Percentiles rank a stretch among this genome's conserved stretches.
These are phyloP conservation scores for Catocala fraxini DNA, from an alignment of 2,888 invertebrate genomes.

Conservation along the genomic window DNA sequence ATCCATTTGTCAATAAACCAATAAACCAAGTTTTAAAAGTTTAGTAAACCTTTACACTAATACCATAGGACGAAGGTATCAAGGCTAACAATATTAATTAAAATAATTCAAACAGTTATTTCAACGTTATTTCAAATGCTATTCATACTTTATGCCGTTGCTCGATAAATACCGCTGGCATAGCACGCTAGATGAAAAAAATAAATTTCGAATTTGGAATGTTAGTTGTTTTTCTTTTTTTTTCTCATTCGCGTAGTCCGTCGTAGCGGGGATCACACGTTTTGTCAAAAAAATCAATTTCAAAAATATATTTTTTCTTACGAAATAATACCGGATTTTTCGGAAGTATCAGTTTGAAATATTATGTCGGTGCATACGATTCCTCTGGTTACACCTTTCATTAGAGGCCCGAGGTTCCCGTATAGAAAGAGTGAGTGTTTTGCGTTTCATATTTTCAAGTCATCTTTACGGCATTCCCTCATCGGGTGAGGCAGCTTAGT, in stretches of 20 bases:
- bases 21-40: too few species aligned
- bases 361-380: constrained; percentile 85
- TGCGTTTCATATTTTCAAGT: constrained; percentile 20
- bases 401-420: constrained; percentile 84
- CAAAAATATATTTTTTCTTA: constrained; percentile 32
- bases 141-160: constrained; percentile 20
- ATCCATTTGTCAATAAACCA: too few species aligned
- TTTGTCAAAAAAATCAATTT: constrained; percentile 49
- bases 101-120: constrained; percentile 26
- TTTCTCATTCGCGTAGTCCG: constrained; percentile 69
- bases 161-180: constrained; percentile 43
- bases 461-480: constrained; percentile 16
- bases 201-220: constrained; percentile 69
- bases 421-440: constrained; percentile 83
- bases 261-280: constrained; percentile 63
- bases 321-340: constrained; percentile 32
- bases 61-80: too few species aligned
- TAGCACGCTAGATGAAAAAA: constrained; percentile 60
- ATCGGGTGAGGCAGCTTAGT: neutral
- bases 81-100: too few species aligned
- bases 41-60: too few species aligned
- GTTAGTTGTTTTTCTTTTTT: constrained; percentile 65
- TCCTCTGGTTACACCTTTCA: constrained; percentile 82
- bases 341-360: constrained; percentile 50
- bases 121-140: constrained; percentile 24